phyloP scores from a whole-genome alignment of 2,797 vertebrate genomes.

The Coendou prehensilis region DNA sequence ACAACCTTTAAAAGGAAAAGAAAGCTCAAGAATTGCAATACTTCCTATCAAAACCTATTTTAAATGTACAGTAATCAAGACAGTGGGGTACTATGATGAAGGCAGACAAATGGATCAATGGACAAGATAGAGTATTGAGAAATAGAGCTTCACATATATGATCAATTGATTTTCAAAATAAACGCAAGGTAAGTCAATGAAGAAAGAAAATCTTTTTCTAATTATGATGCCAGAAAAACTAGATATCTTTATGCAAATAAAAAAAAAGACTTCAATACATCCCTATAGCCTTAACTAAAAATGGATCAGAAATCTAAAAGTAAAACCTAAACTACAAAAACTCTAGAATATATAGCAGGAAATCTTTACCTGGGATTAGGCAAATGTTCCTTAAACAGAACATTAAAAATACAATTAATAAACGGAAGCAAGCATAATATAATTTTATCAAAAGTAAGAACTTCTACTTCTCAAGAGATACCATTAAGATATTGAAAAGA shows the following conservation, averaged over 20 bases:
- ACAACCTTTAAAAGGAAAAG: slow-evolving; percentile 48
- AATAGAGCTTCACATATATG: not conserved
- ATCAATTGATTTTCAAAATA: slow-evolving; percentile 56
- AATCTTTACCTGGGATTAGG: slow-evolving; percentile 19
- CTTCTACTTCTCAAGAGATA: slow-evolving; percentile 44
- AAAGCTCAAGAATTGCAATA: not conserved
- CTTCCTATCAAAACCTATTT: not conserved
- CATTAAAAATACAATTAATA: slow-evolving; percentile 49
- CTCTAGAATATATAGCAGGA: slow-evolving; percentile 40
- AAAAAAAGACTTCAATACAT: not conserved
- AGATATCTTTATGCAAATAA: not conserved
- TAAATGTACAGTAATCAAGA: slow-evolving; percentile 31
- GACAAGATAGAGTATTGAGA: slow-evolving; percentile 10
- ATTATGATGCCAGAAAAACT: slow-evolving; percentile 2
- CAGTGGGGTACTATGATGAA: not conserved
- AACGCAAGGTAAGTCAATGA: slow-evolving; percentile 22
- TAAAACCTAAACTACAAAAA: slow-evolving; percentile 39
- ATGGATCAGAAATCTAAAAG: slow-evolving; percentile 37
- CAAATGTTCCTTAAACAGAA: slow-evolving; percentile 46
- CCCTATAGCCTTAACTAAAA: slow-evolving; percentile 5
- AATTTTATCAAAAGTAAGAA: slow-evolving; percentile 57
- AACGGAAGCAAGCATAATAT: not conserved
- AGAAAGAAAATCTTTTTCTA: slow-evolving; percentile 52
- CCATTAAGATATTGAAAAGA: slow-evolving; percentile 20
- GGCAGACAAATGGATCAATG: not conserved